phyloP scores from a whole-genome alignment of 2,888 invertebrate species.

The Toxonevra muliebris region DNA sequence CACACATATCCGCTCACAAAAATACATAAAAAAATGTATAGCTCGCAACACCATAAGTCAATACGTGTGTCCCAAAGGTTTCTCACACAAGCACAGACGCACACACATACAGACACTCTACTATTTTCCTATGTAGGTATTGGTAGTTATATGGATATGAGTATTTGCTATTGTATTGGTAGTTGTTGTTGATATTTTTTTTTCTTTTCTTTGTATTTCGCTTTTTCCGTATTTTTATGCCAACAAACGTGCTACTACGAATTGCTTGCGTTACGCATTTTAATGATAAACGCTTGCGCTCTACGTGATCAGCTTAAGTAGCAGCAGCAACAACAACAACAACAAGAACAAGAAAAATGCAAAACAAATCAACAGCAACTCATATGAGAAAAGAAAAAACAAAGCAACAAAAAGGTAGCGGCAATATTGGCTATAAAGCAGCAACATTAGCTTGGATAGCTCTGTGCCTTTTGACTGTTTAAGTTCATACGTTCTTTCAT shows the following conservation, averaged over 20 bases:
- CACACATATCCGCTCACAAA: too few species aligned
- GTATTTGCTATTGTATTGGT: background rate
- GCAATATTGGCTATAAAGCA: too few species aligned
- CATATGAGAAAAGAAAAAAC: too few species aligned
- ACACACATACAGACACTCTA: background rate
- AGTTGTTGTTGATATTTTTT: background rate
- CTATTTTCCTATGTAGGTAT: background rate
- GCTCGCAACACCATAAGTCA: too few species aligned
- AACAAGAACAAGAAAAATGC: background rate
- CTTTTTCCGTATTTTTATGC: background rate
- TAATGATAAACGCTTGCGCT: constrained; percentile 39
- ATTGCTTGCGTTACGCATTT: constrained; percentile 42
- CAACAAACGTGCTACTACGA: constrained; percentile 30
- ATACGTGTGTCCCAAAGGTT: too few species aligned
- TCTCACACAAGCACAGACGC: too few species aligned
- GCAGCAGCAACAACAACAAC: constrained; percentile 7
- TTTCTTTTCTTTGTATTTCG: background rate
- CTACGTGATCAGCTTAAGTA: constrained; percentile 41
- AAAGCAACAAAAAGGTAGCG: too few species aligned
- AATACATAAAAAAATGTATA: too few species aligned
- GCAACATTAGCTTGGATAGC: too few species aligned
- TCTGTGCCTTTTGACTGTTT: too few species aligned
- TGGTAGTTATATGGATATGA: background rate
- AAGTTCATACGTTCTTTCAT: too few species aligned
- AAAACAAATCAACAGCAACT: background rate